Percentiles rank a stretch among this genome's conserved stretches.
phyloP scores from a whole-genome alignment of 2,888 invertebrate genomes.

The Dione juno region DNA sequence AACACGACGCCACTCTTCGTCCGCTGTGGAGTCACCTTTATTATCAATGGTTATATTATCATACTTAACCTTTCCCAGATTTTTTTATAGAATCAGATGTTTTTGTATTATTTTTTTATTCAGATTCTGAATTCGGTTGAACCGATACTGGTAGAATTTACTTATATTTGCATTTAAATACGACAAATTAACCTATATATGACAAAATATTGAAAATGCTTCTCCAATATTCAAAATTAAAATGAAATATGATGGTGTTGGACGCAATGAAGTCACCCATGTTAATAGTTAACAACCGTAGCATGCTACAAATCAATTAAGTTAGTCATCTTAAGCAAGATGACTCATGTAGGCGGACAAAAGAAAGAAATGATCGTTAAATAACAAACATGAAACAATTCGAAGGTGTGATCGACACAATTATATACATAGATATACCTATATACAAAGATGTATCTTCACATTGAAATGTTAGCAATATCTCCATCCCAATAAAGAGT shows the following conservation, averaged over 20 bases:
- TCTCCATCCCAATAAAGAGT: background rate
- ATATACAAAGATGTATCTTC: background rate
- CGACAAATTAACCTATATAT: background rate
- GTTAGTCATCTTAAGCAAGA: constrained; percentile 69
- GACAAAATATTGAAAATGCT: constrained; percentile 21
- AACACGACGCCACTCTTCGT: constrained; percentile 93
- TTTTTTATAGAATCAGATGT: background rate
- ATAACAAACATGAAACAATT: constrained; percentile 33
- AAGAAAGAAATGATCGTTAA: constrained; percentile 47
- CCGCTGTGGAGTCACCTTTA: constrained; percentile 82
- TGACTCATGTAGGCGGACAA: constrained; percentile 69
- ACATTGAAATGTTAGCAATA: background rate
- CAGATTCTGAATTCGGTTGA: background rate
- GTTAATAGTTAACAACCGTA: constrained; percentile 70
- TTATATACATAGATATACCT: constrained; percentile 12
- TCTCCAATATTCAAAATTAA: constrained; percentile 26
- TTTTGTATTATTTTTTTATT: background rate
- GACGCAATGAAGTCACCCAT: constrained; percentile 64
- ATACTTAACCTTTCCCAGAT: constrained; percentile 23
- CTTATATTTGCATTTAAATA: background rate
- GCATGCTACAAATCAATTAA: constrained; percentile 76
- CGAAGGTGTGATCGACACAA: constrained; percentile 13
- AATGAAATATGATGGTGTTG: constrained; percentile 41
- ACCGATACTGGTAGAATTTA: background rate
- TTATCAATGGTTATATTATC: constrained; percentile 38